Evolutionary conservation across 2,113 vertebrate species (phyloP).

Genomic region (Pelodiscus sinensis): DNA sequence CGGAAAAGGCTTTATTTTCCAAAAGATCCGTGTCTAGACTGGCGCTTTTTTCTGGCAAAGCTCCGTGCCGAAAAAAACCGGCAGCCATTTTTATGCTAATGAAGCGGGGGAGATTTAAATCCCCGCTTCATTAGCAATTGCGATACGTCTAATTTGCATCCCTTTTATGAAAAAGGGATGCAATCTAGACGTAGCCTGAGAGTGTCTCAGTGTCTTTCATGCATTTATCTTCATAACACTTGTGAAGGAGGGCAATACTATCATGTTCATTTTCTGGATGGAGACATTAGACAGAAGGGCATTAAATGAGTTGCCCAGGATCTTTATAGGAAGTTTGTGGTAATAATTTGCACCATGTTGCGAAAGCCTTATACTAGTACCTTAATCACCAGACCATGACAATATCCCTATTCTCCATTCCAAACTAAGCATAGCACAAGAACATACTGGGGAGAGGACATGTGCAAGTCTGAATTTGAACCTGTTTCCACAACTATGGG

Average conservation of each 20-base stretch:
- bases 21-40: no score
- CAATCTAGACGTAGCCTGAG: neutral
- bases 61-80: no score
- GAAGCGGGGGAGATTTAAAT: no score
- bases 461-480: neutral
- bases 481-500: neutral
- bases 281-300: neutral
- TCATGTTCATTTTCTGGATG: neutral
- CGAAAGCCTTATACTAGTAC: fast-evolving
- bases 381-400: neutral
- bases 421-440: neutral
- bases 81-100: no score
- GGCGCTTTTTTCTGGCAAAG: no score
- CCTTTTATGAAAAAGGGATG: no score
- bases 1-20: no score
- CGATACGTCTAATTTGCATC: no score
- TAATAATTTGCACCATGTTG: neutral
- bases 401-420: neutral
- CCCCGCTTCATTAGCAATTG: no score
- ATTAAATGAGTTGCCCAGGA: neutral
- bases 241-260: neutral
- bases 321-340: neutral
- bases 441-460: neutral
- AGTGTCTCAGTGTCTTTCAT: neutral
- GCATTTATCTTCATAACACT: neutral